phyloP scores from a whole-genome alignment of 2,113 vertebrate genomes.

The Candoia aspera region DNA sequence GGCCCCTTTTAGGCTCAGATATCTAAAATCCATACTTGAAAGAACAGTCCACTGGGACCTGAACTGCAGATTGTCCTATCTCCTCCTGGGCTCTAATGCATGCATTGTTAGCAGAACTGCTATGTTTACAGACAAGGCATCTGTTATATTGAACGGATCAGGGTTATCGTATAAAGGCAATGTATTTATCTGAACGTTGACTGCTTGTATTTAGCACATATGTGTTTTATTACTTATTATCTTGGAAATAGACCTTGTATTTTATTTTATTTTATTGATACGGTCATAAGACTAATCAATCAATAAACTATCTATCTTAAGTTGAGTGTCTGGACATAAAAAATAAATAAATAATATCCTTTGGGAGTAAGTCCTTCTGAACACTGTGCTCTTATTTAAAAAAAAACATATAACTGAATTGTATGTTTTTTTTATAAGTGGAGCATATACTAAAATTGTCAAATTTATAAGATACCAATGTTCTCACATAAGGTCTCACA shows the following conservation, averaged over 20 bases:
- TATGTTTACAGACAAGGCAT: background rate
- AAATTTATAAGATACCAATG: background rate
- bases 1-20: background rate
- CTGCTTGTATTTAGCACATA: background rate
- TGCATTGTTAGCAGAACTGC: background rate
- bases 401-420: background rate
- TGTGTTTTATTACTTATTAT: background rate
- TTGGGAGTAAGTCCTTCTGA: background rate
- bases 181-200: background rate
- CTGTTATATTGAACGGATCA: background rate
- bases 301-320: background rate
- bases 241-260: background rate
- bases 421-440: too few relatives aligned
- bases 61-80: background rate
- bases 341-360: background rate
- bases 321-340: background rate
- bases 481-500: too few relatives aligned
- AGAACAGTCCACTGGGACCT: background rate
- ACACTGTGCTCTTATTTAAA: background rate
- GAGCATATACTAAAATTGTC: background rate
- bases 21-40: background rate
- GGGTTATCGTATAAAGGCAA: background rate
- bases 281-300: background rate
- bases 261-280: background rate
- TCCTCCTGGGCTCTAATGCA: background rate